Base-by-base conservation (phyloP, 1,140 invertebrate genomes). In the Drosophila bifasciata region DNA sequence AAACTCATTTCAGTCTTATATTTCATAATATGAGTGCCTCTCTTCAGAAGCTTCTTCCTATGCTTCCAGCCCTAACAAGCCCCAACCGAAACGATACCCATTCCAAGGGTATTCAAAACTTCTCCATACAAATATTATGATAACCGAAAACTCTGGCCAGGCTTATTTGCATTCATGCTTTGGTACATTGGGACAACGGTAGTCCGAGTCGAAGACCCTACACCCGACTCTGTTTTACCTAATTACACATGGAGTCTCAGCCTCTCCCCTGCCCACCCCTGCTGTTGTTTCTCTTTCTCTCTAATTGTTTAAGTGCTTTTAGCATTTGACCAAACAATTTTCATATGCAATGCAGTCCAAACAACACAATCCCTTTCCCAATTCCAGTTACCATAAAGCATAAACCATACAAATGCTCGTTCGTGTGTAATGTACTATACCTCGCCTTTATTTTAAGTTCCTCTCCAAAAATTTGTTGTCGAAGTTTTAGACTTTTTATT, bases 291-390 rank as follows among this genome's bases (percentile, higher is more conserved):
- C 39, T 23, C 50, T n/a, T 39, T 71, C 50, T 84, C 59, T 85
- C 80, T 86, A 86, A 86, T 88, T 86, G 83, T 81, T 86, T 86
- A 86, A 86, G 81, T 86, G 81, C 74, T 86, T 86, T 86, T 81
- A 88, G 83, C 81, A 68, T 86, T 86, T 81, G 60, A 72, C 81
- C 71, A 85, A 85, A 85, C 72, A 80, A 86, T 86, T 85, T 80
- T 63, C 77, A 86, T 79, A 85, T 60, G 66, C 71, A 85, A 51
- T 44, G 64, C 46, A 56, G 74, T 49, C 41, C 45, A 41, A 73
- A 59, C 28, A 55, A 68, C 73, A 78, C 75, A 79, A 40, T 70
- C 62, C 67, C 61, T 77, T 70, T 3, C 25, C 8, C 32, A 9
- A 13, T 32, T 0, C 43, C 63, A 81, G 63, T 77, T 86, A 57